Evolutionary conservation across 2,113 vertebrate genomes (phyloP).

Genomic region (Cryptotis parvus): DNA sequence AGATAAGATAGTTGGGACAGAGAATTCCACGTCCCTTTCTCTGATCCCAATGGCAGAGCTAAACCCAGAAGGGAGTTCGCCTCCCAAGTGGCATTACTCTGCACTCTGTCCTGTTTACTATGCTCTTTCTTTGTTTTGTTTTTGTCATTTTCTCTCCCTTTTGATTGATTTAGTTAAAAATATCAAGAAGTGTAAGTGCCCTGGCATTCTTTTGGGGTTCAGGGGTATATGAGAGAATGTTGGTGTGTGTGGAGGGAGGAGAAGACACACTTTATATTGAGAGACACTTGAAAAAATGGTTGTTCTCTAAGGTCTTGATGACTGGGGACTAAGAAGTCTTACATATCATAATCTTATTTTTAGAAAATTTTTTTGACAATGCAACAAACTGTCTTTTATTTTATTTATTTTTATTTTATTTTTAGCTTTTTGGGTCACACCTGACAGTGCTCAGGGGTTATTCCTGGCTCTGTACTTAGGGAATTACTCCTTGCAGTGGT

Average conservation of each 20-base stretch:
- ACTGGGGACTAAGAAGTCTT: background rate
- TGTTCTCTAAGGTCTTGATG: background rate
- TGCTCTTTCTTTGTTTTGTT: slow-evolving; percentile 65
- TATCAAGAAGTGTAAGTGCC: slow-evolving; percentile 71
- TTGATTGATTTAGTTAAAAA: slow-evolving; percentile 55
- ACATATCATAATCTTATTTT: background rate
- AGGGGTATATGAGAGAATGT: background rate
- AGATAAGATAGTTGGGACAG: background rate
- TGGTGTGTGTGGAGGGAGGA: background rate
- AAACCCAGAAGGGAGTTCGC: background rate
- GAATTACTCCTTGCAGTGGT: too few relatives aligned
- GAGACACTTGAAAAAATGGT: background rate
- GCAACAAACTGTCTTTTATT: too few relatives aligned
- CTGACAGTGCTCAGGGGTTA: too few relatives aligned
- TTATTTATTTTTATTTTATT: too few relatives aligned
- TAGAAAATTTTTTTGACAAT: too few relatives aligned
- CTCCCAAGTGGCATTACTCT: slow-evolving; percentile 28
- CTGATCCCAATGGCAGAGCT: slow-evolving; percentile 30
- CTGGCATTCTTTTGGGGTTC: background rate
- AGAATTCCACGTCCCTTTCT: slow-evolving; percentile 25
- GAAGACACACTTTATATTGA: background rate
- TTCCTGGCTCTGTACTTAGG: too few relatives aligned
- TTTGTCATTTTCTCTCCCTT: slow-evolving; percentile 57
- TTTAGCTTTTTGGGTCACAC: too few relatives aligned
- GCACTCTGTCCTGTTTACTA: slow-evolving; percentile 49